phyloP scores from a whole-genome alignment of 1,140 invertebrate species.

The Hyles vespertilio region DNA sequence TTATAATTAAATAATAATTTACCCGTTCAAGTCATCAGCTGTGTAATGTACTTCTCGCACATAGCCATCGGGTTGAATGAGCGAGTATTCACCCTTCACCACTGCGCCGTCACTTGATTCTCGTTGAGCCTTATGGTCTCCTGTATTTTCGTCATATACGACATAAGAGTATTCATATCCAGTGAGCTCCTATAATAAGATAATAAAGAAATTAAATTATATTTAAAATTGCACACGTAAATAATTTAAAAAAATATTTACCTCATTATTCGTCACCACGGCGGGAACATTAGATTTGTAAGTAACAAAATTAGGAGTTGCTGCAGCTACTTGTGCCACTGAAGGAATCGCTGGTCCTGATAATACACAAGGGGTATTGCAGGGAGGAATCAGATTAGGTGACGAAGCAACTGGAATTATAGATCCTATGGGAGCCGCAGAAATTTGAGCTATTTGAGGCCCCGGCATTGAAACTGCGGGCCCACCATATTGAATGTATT shows the following conservation, averaged over 20 bases:
- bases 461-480: slow-evolving; percentile 28
- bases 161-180: slow-evolving; percentile 65
- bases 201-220: slow-evolving; percentile 4
- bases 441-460: slow-evolving; percentile 38
- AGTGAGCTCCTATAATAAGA: slow-evolving; percentile 28
- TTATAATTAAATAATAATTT: slow-evolving; percentile 17
- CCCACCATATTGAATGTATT: slow-evolving; percentile 44
- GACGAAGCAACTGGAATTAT: slow-evolving; percentile 28
- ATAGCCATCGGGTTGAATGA: slow-evolving; percentile 81
- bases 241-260: slow-evolving; percentile 24
- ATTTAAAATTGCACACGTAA: slow-evolving; percentile 1
- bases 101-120: slow-evolving; percentile 78
- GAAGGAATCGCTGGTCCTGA: slow-evolving; percentile 33
- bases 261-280: slow-evolving; percentile 45
- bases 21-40: slow-evolving; percentile 82
- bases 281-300: slow-evolving; percentile 51
- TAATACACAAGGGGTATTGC: slow-evolving; percentile 52
- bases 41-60: slow-evolving; percentile 83
- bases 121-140: slow-evolving; percentile 79
- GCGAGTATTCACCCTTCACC: slow-evolving; percentile 77
- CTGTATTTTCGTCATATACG: slow-evolving; percentile 75
- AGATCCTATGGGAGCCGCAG: slow-evolving; percentile 35
- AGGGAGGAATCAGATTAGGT: slow-evolving; percentile 41
- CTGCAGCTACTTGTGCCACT: slow-evolving; percentile 29
- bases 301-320: slow-evolving; percentile 45